Percentiles rank a stretch among this genome's conserved stretches.
Evolutionary conservation across 1,140 invertebrate species (phyloP).

Genomic region (Coptotermes formosanus): DNA sequence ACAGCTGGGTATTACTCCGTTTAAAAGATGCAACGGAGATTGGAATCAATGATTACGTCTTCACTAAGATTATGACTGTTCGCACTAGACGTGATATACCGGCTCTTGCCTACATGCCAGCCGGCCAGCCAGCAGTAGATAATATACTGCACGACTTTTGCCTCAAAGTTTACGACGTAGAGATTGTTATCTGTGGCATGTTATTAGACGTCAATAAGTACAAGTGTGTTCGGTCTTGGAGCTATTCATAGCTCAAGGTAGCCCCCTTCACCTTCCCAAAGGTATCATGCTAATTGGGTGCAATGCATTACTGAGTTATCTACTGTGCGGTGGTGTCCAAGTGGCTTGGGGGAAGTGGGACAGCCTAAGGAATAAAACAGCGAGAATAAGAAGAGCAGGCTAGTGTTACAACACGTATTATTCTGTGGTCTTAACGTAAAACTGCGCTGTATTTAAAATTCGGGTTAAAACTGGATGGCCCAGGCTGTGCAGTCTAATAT

Average conservation of each 20-base stretch:
- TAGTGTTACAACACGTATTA: too few relatives aligned
- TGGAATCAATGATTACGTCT: not conserved
- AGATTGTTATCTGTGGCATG: constrained; percentile 1
- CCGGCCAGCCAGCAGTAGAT: not conserved
- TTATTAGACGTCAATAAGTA: constrained; percentile 13
- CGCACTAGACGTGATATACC: not conserved
- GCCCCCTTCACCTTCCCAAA: not conserved
- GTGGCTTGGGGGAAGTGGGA: too few relatives aligned
- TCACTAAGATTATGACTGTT: not conserved
- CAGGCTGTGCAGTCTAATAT: too few relatives aligned
- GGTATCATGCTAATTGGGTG: not conserved
- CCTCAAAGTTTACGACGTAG: not conserved
- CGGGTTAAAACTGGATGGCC: too few relatives aligned
- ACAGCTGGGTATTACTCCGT: not conserved
- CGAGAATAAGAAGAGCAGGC: too few relatives aligned
- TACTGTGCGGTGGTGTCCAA: too few relatives aligned
- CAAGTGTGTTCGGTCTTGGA: not conserved
- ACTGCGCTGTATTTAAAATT: too few relatives aligned
- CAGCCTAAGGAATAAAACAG: too few relatives aligned
- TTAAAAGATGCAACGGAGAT: not conserved
- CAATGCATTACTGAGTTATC: not conserved
- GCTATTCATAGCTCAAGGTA: not conserved
- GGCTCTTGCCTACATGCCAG: not conserved
- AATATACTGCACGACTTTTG: not conserved
- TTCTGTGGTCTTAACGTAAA: too few relatives aligned